Percentiles rank a stretch among this genome's conserved stretches.
Evolutionary conservation across 2,888 invertebrate genomes (phyloP).

Genomic region (Lumbricus terrestris): DNA sequence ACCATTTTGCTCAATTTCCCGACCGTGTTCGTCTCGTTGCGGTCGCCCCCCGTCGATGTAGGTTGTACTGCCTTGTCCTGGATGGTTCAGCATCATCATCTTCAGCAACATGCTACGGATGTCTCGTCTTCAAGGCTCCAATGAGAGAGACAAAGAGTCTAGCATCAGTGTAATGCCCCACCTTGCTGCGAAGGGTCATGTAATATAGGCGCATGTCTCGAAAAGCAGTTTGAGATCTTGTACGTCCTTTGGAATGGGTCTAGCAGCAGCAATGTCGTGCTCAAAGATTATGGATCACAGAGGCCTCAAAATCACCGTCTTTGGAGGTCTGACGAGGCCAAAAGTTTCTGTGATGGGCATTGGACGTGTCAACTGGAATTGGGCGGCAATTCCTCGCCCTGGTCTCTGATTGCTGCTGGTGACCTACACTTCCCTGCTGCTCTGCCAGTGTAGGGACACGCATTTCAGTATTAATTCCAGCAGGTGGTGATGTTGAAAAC

Average conservation of each 20-base stretch:
- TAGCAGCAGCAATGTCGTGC: not conserved
- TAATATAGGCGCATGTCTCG: not conserved
- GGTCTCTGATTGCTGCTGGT: not conserved
- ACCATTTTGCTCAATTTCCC: not conserved
- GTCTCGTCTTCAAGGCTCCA: not conserved
- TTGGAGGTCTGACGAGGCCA: not conserved
- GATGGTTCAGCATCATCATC: not conserved
- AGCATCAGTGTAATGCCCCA: too few species aligned
- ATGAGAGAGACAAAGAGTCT: not conserved
- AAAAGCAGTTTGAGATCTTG: not conserved
- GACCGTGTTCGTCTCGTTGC: not conserved
- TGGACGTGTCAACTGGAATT: too few species aligned
- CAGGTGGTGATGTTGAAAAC: not conserved
- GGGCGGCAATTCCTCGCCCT: not conserved
- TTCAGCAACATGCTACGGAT: not conserved
- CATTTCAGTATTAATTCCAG: not conserved
- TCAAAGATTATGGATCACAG: not conserved
- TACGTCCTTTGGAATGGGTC: not conserved
- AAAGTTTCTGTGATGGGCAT: not conserved
- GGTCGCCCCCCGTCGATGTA: not conserved
- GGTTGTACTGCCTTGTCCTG: not conserved
- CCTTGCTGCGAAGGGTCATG: not conserved
- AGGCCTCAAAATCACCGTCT: not conserved
- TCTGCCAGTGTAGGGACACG: not conserved
- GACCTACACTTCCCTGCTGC: not conserved